Percentiles rank a stretch among this genome's conserved stretches.
phyloP scores from a whole-genome alignment of 2,888 invertebrate genomes.

The Meiosimyza decipiens region DNA sequence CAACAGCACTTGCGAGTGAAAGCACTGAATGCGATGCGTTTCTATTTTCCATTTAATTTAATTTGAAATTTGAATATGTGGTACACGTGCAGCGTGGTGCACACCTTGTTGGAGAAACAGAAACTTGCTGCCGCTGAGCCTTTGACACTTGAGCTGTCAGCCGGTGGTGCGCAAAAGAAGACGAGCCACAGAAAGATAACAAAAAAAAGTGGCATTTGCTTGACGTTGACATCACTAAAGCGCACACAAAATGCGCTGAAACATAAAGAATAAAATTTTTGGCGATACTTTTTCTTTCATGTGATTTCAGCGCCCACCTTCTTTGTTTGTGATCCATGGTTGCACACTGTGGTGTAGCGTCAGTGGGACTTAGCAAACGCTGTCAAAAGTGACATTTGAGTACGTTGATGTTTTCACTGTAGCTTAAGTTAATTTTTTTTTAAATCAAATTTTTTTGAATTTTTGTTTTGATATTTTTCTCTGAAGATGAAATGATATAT shows the following conservation, averaged over 20 bases:
- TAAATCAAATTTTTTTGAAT: constrained; percentile 13
- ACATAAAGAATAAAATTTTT: too few species aligned
- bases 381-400: constrained; percentile 28
- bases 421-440: background rate
- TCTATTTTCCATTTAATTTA: constrained; percentile 29
- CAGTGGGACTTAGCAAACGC: background rate
- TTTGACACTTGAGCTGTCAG: constrained; percentile 25
- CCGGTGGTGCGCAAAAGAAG: background rate
- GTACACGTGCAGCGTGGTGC: constrained; percentile 17
- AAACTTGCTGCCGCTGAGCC: background rate
- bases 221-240: constrained; percentile 21
- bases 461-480: too few species aligned
- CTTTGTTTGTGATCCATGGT: too few species aligned
- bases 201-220: constrained; percentile 11
- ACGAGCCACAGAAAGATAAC: background rate
- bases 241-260: background rate
- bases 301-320: too few species aligned
- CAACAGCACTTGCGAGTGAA: background rate
- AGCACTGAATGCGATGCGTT: background rate
- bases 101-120: background rate
- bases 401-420: constrained; percentile 5
- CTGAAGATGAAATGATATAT: too few species aligned
- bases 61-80: constrained; percentile 28
- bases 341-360: too few species aligned
- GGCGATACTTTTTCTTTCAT: too few species aligned